A percentile compares a stretch with the other conserved stretches of the same genome.
Evolutionary conservation across 2,888 invertebrate genomes (phyloP).

Genomic region (Eristalinus aeneus): DNA sequence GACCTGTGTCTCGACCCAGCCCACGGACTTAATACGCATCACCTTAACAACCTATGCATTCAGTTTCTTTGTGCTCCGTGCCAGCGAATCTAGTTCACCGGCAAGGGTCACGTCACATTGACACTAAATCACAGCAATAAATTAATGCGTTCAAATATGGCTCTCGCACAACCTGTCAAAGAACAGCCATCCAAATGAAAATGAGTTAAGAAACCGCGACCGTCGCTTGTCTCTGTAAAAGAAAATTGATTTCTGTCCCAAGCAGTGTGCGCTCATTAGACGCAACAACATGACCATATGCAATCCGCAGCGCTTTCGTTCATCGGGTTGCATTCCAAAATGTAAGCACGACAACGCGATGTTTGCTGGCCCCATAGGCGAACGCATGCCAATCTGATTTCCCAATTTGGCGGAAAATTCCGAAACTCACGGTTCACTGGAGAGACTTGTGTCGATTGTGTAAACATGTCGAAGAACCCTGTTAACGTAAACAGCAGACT

Average conservation of each 20-base stretch:
- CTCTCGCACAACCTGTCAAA: conserved; percentile 30
- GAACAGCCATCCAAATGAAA: conserved; percentile 14
- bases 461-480: conserved; percentile 52
- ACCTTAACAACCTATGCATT: not conserved
- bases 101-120: conserved; percentile 50
- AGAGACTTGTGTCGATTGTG: not conserved
- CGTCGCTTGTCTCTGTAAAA: conserved; percentile 53
- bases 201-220: conserved; percentile 26
- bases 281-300: conserved; percentile 23
- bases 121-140: conserved; percentile 42
- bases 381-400: conserved; percentile 44
- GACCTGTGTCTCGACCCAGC: not conserved
- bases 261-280: conserved; percentile 14
- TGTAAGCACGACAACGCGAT: conserved; percentile 3
- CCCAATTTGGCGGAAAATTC: conserved; percentile 50
- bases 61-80: conserved; percentile 24
- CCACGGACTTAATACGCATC: not conserved
- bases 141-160: conserved; percentile 42
- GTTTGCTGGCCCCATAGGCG: not conserved
- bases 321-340: conserved; percentile 16
- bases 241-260: conserved; percentile 51
- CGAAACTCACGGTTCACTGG: conserved; percentile 13
- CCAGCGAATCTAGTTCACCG: conserved; percentile 31
- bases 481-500: conserved; percentile 30
- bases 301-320: not conserved